A percentile compares a stretch with the other conserved stretches of the same genome.
phyloP scores from a whole-genome alignment of 92 coral and sea anemone species.

The Palythoa caribaeorum region DNA sequence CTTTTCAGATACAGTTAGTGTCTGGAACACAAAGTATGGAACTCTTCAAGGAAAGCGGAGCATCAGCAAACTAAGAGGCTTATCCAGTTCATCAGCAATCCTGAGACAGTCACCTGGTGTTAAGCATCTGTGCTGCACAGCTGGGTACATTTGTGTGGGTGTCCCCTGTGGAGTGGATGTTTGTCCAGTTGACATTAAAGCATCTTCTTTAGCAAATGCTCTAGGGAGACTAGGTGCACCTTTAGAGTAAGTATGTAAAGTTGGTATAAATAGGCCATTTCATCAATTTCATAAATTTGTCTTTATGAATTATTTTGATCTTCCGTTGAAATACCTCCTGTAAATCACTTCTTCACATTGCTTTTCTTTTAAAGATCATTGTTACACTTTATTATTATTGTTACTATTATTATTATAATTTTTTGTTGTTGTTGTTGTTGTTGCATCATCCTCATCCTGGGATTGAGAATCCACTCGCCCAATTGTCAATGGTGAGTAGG shows the following conservation, averaged over 20 bases:
- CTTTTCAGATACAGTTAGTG: constrained; percentile 49
- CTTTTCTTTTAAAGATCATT: too few relatives aligned
- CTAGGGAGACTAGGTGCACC: constrained; percentile 68
- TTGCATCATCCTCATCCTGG: too few relatives aligned
- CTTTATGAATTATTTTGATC: too few relatives aligned
- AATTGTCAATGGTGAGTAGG: too few relatives aligned
- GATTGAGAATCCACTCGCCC: too few relatives aligned
- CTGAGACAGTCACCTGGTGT: constrained; percentile 57
- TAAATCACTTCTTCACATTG: too few relatives aligned
- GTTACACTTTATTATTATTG: too few relatives aligned
- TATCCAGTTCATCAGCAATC: constrained; percentile 44
- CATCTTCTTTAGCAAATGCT: constrained; percentile 82
- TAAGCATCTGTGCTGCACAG: constrained; percentile 59
- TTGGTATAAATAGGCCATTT: too few relatives aligned
- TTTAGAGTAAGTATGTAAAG: constrained; percentile 22
- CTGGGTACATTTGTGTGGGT: constrained; percentile 81
- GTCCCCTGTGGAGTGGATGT: constrained; percentile 72
- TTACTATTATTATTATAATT: too few relatives aligned
- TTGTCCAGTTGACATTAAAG: constrained; percentile 67
- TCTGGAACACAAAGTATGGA: constrained; percentile 84
- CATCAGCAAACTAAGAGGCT: constrained; percentile 55
- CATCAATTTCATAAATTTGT: too few relatives aligned
- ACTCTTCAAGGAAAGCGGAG: constrained; percentile 74
- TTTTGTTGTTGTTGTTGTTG: too few relatives aligned
- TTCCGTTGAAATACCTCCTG: too few relatives aligned